phyloP scores from a whole-genome alignment of 2,113 vertebrate genomes.

The Ctenodactylus gundi region DNA sequence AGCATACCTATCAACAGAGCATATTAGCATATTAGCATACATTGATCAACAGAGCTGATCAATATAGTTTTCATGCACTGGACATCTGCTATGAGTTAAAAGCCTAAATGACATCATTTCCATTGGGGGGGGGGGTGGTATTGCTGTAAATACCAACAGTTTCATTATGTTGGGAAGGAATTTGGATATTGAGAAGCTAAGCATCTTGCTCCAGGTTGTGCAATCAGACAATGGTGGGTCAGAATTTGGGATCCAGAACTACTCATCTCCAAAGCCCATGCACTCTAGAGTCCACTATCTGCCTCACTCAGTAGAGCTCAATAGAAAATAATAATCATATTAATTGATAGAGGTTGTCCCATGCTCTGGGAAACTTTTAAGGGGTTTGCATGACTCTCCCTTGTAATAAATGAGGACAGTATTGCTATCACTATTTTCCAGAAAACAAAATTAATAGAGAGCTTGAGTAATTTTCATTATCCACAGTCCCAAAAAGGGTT shows the following conservation, averaged over 20 bases:
- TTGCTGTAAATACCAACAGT: background rate
- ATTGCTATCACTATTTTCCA: background rate
- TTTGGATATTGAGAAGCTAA: background rate
- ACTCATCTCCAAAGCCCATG: background rate
- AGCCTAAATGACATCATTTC: background rate
- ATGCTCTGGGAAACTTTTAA: background rate
- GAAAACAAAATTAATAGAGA: background rate
- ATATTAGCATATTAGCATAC: too few relatives aligned
- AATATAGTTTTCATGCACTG: background rate
- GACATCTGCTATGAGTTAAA: background rate
- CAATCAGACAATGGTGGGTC: background rate
- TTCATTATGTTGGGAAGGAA: background rate
- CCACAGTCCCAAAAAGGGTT: background rate
- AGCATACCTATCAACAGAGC: background rate
- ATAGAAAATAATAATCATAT: background rate
- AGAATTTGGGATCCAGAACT: background rate
- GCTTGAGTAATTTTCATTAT: background rate
- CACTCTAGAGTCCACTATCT: background rate
- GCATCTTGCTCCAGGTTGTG: background rate
- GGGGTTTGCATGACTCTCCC: background rate
- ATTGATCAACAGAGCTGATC: background rate
- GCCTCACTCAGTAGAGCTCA: background rate
- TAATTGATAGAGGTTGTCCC: background rate
- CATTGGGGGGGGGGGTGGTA: background rate
- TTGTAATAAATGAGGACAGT: background rate